phyloP scores from a whole-genome alignment of 2,888 invertebrate species.

The Halictus ligatus region DNA sequence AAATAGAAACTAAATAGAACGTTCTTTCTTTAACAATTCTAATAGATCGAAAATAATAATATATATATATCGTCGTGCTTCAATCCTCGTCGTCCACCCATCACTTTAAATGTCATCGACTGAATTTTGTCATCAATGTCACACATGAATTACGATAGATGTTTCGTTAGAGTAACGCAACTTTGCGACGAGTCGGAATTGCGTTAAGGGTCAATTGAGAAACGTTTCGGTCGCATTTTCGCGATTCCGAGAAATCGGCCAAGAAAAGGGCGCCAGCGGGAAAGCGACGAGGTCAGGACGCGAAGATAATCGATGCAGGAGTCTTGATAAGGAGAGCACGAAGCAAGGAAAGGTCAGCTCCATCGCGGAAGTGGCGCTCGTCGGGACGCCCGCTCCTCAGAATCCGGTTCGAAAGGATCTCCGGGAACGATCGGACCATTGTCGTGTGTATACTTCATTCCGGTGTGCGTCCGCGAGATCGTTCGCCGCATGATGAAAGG shows the following conservation, averaged over 20 bases:
- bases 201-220: not conserved
- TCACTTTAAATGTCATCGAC: no score
- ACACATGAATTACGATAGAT: no score
- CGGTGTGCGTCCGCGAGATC: constrained; percentile 18
- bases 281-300: not conserved
- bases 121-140: no score
- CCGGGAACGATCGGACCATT: constrained; percentile 39
- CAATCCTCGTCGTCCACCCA: no score
- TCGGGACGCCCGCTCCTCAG: constrained; percentile 38
- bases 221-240: not conserved
- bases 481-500: constrained; percentile 61
- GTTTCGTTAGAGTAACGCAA: no score
- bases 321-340: not conserved
- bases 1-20: no score
- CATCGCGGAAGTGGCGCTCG: constrained; percentile 45
- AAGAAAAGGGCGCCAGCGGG: not conserved
- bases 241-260: not conserved
- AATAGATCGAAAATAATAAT: no score
- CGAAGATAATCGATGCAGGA: not conserved
- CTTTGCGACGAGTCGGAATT: not conserved
- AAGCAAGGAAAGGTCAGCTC: constrained; percentile 14
- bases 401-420: constrained; percentile 69
- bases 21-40: no score
- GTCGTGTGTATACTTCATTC: constrained; percentile 52
- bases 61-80: no score